Percentiles rank a stretch among this genome's conserved stretches.
These are phyloP conservation scores for Falco columbarius DNA, from an alignment of 2,797 vertebrate species.

Conservation along the genomic window DNA sequence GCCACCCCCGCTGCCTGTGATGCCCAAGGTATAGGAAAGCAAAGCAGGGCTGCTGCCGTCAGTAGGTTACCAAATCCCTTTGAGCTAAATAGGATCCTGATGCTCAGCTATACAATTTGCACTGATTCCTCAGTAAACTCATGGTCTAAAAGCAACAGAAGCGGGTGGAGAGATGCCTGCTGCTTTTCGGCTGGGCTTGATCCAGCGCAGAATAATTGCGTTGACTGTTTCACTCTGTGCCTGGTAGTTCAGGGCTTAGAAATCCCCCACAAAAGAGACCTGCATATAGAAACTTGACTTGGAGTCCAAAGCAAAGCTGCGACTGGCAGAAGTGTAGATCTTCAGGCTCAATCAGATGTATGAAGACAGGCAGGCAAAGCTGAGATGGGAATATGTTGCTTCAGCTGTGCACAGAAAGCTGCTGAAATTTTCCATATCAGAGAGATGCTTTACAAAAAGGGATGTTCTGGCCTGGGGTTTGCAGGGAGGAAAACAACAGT, in stretches of 20 bases:
- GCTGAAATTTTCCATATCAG: conserved; percentile 61
- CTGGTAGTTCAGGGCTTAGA: conserved; percentile 16
- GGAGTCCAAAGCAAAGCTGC: conserved; percentile 7
- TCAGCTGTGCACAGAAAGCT: conserved; percentile 53
- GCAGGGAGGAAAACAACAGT: conserved; percentile 30
- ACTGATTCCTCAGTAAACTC: not conserved
- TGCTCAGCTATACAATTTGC: not conserved
- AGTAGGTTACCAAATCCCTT: not conserved
- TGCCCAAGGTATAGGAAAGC: not conserved
- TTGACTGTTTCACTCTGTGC: conserved; percentile 11
- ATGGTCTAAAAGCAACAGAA: not conserved
- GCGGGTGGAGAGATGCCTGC: conserved; percentile 6
- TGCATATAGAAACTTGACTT: not conserved
- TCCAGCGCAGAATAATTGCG: not conserved
- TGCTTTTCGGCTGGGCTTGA: not conserved
- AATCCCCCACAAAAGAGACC: not conserved
- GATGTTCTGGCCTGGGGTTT: conserved; percentile 43
- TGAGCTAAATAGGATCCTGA: not conserved
- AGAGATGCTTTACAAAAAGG: conserved; percentile 49
- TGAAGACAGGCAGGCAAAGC: not conserved
- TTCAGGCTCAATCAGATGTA: conserved; percentile 18
- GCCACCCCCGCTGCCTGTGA: not conserved
- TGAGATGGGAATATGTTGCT: conserved; percentile 57
- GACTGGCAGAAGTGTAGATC: conserved; percentile 27
- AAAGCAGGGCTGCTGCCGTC: not conserved